These are phyloP conservation scores for Halotydeus destructor DNA, from an alignment of 1,140 invertebrate genomes.

Conservation along the genomic window DNA sequence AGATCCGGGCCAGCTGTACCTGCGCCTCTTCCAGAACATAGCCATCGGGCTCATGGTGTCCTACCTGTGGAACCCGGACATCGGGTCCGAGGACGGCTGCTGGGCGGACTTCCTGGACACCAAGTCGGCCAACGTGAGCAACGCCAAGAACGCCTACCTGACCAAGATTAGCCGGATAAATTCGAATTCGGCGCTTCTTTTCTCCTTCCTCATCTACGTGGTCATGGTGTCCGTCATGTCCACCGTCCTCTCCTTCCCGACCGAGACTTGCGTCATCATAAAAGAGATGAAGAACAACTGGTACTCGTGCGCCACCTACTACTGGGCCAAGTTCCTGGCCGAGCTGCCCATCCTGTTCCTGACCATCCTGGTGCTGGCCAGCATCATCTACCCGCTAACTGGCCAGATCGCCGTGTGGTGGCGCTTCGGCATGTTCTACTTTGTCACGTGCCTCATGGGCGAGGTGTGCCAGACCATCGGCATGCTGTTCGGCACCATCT, in stretches of 20 bases:
- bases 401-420: background rate
- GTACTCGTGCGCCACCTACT: constrained; percentile 90
- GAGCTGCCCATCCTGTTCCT: constrained; percentile 69
- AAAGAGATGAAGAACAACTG: constrained; percentile 89
- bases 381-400: background rate
- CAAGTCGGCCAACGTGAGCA: too few relatives aligned
- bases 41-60: too few relatives aligned
- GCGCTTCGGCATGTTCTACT: background rate
- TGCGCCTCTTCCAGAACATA: too few relatives aligned
- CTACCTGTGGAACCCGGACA: too few relatives aligned
- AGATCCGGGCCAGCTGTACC: too few relatives aligned
- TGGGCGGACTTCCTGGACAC: too few relatives aligned
- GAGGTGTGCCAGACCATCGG: background rate
- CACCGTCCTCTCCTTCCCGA: constrained; percentile 89
- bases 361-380: background rate
- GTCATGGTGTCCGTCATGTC: constrained; percentile 95
- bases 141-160: too few relatives aligned
- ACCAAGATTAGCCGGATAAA: too few relatives aligned
- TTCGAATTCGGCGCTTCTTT: constrained; percentile 73
- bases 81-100: too few relatives aligned
- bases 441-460: background rate
- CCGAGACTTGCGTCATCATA: constrained; percentile 8
- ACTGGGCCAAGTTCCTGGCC: constrained; percentile 78
- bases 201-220: constrained; percentile 82
- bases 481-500: background rate